phyloP scores from a whole-genome alignment of 2,113 vertebrate genomes.

The Ochotona princeps region DNA sequence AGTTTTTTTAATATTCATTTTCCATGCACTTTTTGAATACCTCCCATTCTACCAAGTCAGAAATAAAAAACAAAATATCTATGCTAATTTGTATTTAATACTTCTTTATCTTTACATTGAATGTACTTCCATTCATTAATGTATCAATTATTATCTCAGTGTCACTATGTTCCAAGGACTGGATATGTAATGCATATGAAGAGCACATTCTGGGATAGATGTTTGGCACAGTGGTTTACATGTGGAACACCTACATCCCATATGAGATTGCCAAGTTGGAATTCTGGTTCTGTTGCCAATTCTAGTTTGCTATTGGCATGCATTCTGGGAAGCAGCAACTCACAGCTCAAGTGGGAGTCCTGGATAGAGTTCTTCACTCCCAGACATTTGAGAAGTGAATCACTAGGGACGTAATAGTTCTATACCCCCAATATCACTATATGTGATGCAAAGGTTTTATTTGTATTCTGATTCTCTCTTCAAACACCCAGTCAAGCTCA shows the following conservation, averaged over 20 bases:
- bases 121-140: not conserved
- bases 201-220: not conserved
- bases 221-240: no score
- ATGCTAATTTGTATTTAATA: not conserved
- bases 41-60: not conserved
- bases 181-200: not conserved
- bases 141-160: not conserved
- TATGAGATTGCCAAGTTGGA: no score
- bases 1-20: no score
- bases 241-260: no score
- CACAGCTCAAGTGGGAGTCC: no score
- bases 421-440: not conserved
- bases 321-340: no score
- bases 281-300: no score
- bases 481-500: no score
- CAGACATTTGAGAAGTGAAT: no score
- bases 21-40: no score
- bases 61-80: conserved; percentile 10
- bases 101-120: not conserved
- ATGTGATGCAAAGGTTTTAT: not conserved
- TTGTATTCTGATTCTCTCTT: not conserved
- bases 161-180: not conserved
- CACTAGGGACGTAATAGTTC: not conserved
- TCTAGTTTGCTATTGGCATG: no score
- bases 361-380: no score